phyloP scores from a whole-genome alignment of 2,113 vertebrate genomes.

The Tetrao urogallus region DNA sequence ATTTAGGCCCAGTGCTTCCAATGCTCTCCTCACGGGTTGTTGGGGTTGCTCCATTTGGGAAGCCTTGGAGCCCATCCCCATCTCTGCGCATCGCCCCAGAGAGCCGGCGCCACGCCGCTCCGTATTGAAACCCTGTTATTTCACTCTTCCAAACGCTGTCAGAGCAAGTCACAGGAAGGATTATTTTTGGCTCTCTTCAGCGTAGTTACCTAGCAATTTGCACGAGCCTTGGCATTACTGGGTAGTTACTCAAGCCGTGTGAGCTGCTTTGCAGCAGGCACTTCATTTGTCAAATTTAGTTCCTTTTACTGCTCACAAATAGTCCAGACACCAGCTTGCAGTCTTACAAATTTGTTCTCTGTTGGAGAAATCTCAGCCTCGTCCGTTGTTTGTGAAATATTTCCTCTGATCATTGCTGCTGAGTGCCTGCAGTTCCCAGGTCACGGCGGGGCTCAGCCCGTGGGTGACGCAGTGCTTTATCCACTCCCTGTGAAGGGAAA shows the following conservation, averaged over 20 bases:
- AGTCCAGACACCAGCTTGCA: slow-evolving; percentile 18
- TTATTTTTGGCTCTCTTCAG: slow-evolving; percentile 45
- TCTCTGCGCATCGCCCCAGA: background rate
- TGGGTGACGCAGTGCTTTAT: background rate
- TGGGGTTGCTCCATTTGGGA: background rate
- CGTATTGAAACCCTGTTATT: background rate
- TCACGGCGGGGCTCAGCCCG: background rate
- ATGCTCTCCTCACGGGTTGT: background rate
- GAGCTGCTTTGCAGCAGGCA: background rate
- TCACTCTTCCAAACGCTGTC: background rate
- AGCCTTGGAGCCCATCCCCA: background rate
- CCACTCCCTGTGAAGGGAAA: background rate
- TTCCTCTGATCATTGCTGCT: slow-evolving; percentile 20
- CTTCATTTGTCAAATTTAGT: slow-evolving; percentile 14
- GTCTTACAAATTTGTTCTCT: slow-evolving; percentile 29
- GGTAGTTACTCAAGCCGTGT: background rate
- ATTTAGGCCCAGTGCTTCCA: background rate
- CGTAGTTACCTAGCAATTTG: slow-evolving; percentile 53
- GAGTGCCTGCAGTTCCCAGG: background rate
- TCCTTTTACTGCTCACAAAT: slow-evolving; percentile 39
- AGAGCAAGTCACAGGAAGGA: slow-evolving; percentile 19
- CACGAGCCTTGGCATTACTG: background rate
- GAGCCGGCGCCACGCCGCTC: background rate
- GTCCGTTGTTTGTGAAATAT: slow-evolving; percentile 22
- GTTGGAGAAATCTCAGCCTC: slow-evolving; percentile 28